These are phyloP conservation scores for Nephrotoma appendiculata DNA, from an alignment of 2,888 invertebrate genomes.

Conservation along the genomic window DNA sequence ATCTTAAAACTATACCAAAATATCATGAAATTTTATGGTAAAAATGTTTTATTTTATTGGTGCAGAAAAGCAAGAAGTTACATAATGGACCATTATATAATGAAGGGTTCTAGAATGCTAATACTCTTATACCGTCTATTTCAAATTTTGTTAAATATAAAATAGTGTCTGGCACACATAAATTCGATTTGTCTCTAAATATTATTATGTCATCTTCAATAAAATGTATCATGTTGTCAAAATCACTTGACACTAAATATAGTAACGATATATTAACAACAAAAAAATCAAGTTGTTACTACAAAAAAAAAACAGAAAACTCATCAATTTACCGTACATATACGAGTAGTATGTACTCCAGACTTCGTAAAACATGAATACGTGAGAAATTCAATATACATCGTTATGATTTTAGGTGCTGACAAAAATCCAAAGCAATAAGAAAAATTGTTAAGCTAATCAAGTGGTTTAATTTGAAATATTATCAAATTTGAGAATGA, in stretches of 20 bases:
- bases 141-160: too few relatives aligned
- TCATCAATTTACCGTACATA: neutral
- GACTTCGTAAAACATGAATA: neutral
- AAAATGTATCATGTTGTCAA: neutral
- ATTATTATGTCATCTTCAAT: neutral
- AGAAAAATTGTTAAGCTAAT: neutral
- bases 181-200: neutral
- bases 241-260: neutral
- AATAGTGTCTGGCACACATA: neutral
- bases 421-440: neutral
- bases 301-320: neutral
- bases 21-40: neutral
- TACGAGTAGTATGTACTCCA: neutral
- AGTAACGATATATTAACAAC: neutral
- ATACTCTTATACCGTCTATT: too few relatives aligned
- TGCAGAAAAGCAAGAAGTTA: neutral
- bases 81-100: too few relatives aligned
- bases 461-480: neutral
- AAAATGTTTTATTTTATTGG: neutral
- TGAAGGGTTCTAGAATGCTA: too few relatives aligned
- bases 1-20: neutral
- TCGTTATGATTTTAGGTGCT: neutral
- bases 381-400: neutral
- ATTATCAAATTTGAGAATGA: neutral
- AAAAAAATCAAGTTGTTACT: neutral